phyloP scores from a whole-genome alignment of 2,113 vertebrate species.

The Phyllostomus hastatus region DNA sequence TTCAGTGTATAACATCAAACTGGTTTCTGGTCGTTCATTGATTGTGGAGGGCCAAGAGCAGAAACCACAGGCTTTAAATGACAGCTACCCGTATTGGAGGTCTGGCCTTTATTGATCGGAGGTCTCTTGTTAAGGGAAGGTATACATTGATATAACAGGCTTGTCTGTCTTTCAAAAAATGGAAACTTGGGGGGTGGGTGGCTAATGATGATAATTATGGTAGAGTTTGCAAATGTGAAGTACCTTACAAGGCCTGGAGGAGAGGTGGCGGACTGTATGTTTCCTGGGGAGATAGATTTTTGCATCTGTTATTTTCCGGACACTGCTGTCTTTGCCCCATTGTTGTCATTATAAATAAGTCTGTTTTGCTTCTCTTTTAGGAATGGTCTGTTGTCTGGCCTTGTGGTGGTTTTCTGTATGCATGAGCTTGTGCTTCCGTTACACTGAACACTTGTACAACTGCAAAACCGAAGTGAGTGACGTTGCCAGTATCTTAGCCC shows the following conservation, averaged over 20 bases:
- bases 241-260: neutral
- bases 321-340: neutral
- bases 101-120: constrained; percentile 56
- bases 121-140: constrained; percentile 34
- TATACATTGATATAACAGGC: neutral
- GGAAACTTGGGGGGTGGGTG: neutral
- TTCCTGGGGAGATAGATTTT: neutral
- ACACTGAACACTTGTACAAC: neutral
- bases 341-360: neutral
- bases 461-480: constrained; percentile 4
- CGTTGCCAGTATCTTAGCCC: constrained; percentile 1
- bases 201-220: neutral
- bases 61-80: constrained; percentile 53
- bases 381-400: neutral
- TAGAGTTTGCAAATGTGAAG: neutral
- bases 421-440: neutral
- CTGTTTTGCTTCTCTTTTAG: neutral
- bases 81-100: constrained; percentile 27
- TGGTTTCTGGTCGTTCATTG: constrained; percentile 35
- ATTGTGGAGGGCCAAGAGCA: constrained; percentile 34
- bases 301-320: neutral
- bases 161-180: constrained; percentile 5
- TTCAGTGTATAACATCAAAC: neutral
- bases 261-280: neutral
- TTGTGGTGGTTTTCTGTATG: neutral